Percentiles rank a stretch among this genome's conserved stretches.
Conservation (phyloP, 2,888 invertebrate genomes). For the Crepidodera aurea region DNA sequence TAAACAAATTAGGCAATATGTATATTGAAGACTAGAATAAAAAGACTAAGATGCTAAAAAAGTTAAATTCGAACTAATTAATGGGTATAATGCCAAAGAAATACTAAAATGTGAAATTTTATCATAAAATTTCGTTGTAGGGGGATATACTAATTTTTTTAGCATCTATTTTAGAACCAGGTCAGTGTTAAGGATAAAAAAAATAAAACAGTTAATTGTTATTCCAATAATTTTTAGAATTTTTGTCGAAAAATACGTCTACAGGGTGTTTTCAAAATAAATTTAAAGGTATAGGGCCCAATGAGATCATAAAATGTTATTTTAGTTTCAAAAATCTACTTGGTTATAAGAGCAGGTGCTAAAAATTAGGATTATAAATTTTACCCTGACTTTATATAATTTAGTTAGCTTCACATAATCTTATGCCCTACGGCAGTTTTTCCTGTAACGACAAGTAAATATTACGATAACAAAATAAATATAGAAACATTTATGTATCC, state of each 20-base stretch:
- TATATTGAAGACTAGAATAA: slow-evolving; percentile 23
- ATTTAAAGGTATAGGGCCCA: slow-evolving; percentile 1
- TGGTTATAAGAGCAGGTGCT: no score
- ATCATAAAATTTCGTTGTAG: background rate
- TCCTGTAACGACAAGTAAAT: no score
- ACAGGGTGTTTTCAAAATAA: slow-evolving; percentile 15
- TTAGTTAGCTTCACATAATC: no score
- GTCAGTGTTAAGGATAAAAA: background rate
- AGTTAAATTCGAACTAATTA: background rate
- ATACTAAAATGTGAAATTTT: background rate
- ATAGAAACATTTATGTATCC: no score
- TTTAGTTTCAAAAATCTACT: background rate
- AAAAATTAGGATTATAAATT: no score
- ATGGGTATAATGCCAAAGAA: background rate
- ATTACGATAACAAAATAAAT: no score
- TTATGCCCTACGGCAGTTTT: no score
- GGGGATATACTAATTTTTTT: background rate
- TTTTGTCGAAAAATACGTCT: slow-evolving; percentile 2
- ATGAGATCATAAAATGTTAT: slow-evolving; percentile 2
- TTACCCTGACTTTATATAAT: no score
- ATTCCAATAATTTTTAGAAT: background rate
- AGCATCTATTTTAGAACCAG: background rate
- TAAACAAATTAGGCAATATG: slow-evolving; percentile 22
- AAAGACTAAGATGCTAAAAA: slow-evolving; percentile 21
- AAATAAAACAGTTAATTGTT: background rate